Conservation (phyloP, 2,888 invertebrate genomes). For the Colletes collaris region DNA sequence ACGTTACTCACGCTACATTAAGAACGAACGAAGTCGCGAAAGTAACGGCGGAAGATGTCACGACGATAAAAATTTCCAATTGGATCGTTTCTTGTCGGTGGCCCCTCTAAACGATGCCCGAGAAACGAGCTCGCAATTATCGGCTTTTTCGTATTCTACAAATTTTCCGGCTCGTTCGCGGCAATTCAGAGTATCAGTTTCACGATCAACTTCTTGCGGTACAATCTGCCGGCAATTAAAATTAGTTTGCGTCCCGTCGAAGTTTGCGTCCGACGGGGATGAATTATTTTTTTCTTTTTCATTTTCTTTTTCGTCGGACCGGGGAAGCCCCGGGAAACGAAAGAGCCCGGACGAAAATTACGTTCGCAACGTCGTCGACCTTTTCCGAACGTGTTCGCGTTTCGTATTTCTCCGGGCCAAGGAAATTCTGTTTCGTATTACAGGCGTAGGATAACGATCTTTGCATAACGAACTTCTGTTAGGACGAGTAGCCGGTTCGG, state of each 20-base stretch:
- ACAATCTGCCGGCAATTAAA: not conserved
- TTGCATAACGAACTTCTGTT: constrained; percentile 29
- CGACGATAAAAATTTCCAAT: constrained; percentile 31
- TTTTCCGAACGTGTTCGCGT: not conserved
- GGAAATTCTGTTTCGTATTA: constrained; percentile 30
- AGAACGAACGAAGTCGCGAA: constrained; percentile 26
- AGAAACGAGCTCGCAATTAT: constrained; percentile 4
- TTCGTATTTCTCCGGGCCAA: constrained; percentile 1
- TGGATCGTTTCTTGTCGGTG: constrained; percentile 7
- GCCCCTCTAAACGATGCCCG: not conserved
- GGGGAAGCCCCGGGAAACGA: not conserved
- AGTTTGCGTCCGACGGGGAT: not conserved
- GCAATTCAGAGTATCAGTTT: not conserved
- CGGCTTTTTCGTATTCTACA: not conserved
- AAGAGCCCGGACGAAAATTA: not conserved
- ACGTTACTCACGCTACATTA: constrained; percentile 42
- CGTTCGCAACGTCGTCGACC: not conserved
- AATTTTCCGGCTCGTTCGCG: constrained; percentile 4
- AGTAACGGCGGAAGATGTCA: constrained; percentile 11
- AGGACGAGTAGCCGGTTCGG: constrained; percentile 5
- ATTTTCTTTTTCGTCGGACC: not conserved
- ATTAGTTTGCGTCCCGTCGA: not conserved
- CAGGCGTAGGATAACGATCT: constrained; percentile 36
- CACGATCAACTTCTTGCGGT: not conserved
- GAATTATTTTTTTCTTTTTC: not conserved